These are phyloP conservation scores for Manis pentadactyla DNA, from an alignment of 2,797 vertebrate genomes.

Conservation along the genomic window DNA sequence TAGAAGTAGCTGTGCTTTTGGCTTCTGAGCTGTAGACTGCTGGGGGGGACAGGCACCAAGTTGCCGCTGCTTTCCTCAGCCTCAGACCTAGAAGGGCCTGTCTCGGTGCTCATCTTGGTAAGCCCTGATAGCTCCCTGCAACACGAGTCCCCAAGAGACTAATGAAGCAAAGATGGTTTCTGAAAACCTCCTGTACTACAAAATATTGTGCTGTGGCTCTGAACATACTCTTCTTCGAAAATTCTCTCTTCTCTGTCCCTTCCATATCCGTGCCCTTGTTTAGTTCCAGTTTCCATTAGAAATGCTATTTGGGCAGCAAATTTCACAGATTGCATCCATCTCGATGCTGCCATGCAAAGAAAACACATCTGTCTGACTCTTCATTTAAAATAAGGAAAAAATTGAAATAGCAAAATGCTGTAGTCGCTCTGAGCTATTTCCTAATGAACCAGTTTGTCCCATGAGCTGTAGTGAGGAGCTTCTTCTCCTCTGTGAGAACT, in stretches of 20 bases:
- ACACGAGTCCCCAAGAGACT: not conserved
- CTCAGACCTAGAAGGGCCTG: conserved; percentile 49
- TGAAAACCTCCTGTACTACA: conserved; percentile 65
- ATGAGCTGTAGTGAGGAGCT: conserved; percentile 76
- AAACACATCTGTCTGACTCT: conserved; percentile 70
- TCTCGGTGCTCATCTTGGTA: conserved; percentile 47
- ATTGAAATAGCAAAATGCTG: conserved; percentile 76
- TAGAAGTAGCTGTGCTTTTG: conserved; percentile 73
- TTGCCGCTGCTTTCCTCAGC: not conserved
- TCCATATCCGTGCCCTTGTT: conserved; percentile 73
- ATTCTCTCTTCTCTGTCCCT: conserved; percentile 71
- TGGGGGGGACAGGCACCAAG: conserved; percentile 13
- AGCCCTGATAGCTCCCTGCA: not conserved
- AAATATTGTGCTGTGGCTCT: conserved; percentile 54
- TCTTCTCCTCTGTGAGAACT: conserved; percentile 85
- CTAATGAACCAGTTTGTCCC: conserved; percentile 86
- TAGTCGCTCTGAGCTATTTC: conserved; percentile 80
- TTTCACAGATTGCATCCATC: conserved; percentile 72
- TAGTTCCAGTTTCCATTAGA: conserved; percentile 78
- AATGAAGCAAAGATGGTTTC: conserved; percentile 58
- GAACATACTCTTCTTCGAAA: conserved; percentile 49
- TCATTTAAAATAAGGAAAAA: conserved; percentile 76
- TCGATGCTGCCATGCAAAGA: conserved; percentile 71
- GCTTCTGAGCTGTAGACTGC: conserved; percentile 25
- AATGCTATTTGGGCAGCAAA: conserved; percentile 74